A percentile compares a stretch with the other conserved stretches of the same genome.
These are phyloP conservation scores for Yponomeuta malinellus DNA, from an alignment of 2,888 invertebrate genomes.

Conservation along the genomic window DNA sequence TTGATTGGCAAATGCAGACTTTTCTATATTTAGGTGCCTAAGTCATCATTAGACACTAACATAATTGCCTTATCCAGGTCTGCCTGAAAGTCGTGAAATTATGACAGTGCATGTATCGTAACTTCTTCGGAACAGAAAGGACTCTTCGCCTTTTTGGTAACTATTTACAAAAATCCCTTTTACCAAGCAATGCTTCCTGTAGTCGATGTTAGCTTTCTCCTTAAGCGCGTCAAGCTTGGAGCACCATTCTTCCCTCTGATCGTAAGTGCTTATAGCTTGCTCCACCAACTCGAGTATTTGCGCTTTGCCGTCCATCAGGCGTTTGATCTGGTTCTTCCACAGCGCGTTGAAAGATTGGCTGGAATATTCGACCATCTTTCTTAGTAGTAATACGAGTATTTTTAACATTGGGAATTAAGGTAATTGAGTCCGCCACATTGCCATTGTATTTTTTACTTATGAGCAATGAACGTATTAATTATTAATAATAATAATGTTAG, in stretches of 20 bases:
- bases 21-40: no score
- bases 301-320: conserved; percentile 86
- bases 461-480: no score
- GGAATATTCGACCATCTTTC: conserved; percentile 15
- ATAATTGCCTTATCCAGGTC: no score
- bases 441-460: no score
- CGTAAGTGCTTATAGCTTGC: conserved; percentile 90
- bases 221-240: conserved; percentile 87
- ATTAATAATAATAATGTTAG: no score
- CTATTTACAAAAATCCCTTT: not conserved
- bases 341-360: conserved; percentile 88
- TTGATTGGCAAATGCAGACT: no score
- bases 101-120: no score
- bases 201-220: conserved; percentile 77
- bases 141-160: not conserved
- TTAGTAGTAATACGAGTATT: no score
- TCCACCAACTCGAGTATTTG: conserved; percentile 91
- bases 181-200: conserved; percentile 66
- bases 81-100: no score
- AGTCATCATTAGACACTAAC: no score
- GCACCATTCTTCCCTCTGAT: conserved; percentile 89
- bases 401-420: no score
- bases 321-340: conserved; percentile 85
- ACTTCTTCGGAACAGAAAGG: not conserved
- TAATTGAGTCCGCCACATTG: no score